Evolutionary conservation across 2,888 invertebrate species (phyloP).

Genomic region (Drosophila macrospina): DNA sequence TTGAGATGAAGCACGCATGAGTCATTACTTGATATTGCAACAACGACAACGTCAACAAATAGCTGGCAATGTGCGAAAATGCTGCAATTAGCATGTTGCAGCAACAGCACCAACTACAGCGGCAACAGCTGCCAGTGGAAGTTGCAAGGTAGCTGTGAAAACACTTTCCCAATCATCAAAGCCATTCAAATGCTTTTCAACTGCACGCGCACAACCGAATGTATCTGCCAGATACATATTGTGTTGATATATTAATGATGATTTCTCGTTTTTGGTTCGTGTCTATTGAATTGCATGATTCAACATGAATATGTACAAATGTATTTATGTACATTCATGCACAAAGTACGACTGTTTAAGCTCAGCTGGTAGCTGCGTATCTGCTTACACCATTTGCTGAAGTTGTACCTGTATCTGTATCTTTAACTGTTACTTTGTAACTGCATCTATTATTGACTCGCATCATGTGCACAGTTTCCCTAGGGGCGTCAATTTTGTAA

Average conservation of each 20-base stretch:
- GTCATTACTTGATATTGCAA: conserved; percentile 46
- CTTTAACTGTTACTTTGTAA: conserved; percentile 26
- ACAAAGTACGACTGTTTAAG: conserved; percentile 21
- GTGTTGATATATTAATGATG: conserved; percentile 80
- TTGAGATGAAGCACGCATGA: conserved; percentile 59
- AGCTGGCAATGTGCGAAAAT: conserved; percentile 74
- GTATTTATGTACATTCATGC: too few relatives aligned
- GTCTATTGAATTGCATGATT: conserved; percentile 80
- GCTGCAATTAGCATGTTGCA: conserved; percentile 72
- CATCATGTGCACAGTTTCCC: conserved; percentile 36
- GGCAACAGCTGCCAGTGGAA: conserved; percentile 17
- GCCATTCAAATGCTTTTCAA: conserved; percentile 77
- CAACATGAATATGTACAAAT: too few relatives aligned
- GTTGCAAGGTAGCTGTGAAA: conserved; percentile 62
- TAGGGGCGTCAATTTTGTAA: conserved; percentile 70
- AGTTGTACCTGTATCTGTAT: conserved; percentile 27
- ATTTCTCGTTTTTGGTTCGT: conserved; percentile 77
- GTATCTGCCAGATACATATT: conserved; percentile 46
- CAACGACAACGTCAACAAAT: conserved; percentile 11
- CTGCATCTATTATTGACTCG: conserved; percentile 37
- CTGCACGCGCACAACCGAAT: conserved; percentile 60
- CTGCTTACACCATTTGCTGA: conserved; percentile 48
- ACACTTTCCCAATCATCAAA: conserved; percentile 81
- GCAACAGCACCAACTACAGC: conserved; percentile 12
- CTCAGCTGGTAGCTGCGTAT: conserved; percentile 44